Evolutionary conservation across 2,888 invertebrate species (phyloP), one percentile per base, ranked within the genome.

Genomic region (Drosophila quasianomalipes): DNA sequence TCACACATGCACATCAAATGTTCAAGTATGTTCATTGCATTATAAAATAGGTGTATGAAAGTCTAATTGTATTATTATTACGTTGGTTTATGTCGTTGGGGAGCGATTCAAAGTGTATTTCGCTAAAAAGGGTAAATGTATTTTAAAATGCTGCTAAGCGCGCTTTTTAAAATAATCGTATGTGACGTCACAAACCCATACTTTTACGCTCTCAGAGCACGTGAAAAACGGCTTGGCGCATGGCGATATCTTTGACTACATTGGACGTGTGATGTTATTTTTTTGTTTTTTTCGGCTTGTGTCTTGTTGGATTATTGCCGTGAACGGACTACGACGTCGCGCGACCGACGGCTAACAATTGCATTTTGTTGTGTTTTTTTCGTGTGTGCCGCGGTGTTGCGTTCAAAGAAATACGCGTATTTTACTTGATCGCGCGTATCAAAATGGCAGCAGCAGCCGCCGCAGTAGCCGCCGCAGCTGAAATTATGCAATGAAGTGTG

Each of bases 401-500:
- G 77, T 81, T 78, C 77, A 47, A 47, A 47, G 58, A 81, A 77
- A 81, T 79, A 80, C 80, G 80, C 80, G 81, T 80, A 73, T 76
- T 47, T 71, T 81, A 81, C 52, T 81, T 77, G 76, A 81, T 74
- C 76, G 80, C 80, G 80, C 74, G 74, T 80, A 80, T 74, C 62
- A 77, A 82, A 82, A 82, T 79, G 82, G 81, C 81, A 82, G 81
- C 81, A 79, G 72, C 81, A 74, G 74, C 75, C 66, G 76, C 72
- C 70, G 62, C 73, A 72, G 49, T 70, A 74, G 54, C 54, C 54
- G 65, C 67, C 64, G 76, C 70, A 79, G 82, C 79, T 79, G 65
- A 81, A 81, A 82, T 82, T 82, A 82, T 82, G 81, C 81, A 82
- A 82, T 82, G 75, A 81, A 81, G 79, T 80, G 79, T 80, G 79